These are phyloP conservation scores for Haliclona indistincta DNA, from an alignment of 37 sponge, comb jelly and placozoan species.

Conservation along the genomic window DNA sequence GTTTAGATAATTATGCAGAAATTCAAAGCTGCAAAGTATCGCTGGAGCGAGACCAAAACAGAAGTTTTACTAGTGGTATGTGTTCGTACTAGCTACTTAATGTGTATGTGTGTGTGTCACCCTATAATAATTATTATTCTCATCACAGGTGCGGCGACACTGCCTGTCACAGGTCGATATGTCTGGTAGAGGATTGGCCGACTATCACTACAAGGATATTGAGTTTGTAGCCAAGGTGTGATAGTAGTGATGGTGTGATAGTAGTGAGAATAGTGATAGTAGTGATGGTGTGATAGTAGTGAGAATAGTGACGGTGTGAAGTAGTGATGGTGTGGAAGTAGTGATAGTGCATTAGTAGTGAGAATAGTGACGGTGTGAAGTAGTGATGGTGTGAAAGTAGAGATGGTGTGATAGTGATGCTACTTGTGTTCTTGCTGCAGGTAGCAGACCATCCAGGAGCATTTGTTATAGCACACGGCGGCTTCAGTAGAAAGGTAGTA, in stretches of 20 bases:
- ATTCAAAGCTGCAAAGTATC: constrained; percentile 82
- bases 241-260: not conserved
- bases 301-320: not conserved
- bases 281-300: too few species aligned
- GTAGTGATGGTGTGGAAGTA: not conserved
- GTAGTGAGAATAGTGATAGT: not conserved
- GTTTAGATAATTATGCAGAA: constrained; percentile 23
- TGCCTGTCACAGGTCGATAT: constrained; percentile 69
- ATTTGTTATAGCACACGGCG: constrained; percentile 73
- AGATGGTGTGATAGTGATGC: not conserved
- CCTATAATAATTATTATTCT: not conserved
- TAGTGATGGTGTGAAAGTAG: not conserved
- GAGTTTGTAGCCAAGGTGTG: constrained; percentile 79
- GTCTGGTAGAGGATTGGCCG: constrained; percentile 47
- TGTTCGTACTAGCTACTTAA: not conserved
- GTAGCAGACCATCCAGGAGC: constrained; percentile 88
- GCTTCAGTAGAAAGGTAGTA: constrained; percentile 77
- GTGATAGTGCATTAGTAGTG: not conserved
- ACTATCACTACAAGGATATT: constrained; percentile 95
- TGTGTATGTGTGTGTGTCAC: not conserved
- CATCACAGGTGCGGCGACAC: constrained; percentile 52
- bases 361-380: not conserved
- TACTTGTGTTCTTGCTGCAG: constrained; percentile 30
- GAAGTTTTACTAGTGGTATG: constrained; percentile 62
- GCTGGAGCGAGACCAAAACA: constrained; percentile 84